These are phyloP conservation scores for Schrankia costaestrigalis DNA, from an alignment of 2,888 invertebrate species.

Conservation along the genomic window DNA sequence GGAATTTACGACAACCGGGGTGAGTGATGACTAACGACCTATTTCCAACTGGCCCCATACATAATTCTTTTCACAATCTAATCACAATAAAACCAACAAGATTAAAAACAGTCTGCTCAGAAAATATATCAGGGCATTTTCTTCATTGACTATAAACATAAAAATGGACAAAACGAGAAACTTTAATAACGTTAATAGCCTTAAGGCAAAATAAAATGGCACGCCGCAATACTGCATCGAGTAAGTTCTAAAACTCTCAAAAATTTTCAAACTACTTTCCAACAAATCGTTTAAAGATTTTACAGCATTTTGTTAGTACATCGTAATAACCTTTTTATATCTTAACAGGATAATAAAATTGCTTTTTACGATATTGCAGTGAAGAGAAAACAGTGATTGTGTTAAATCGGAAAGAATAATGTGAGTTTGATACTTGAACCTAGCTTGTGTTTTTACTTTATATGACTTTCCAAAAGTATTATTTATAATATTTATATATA, in stretches of 20 bases:
- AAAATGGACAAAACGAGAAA: background rate
- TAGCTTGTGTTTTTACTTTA: background rate
- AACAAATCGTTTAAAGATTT: slow-evolving; percentile 21
- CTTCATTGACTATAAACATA: background rate
- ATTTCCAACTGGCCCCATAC: background rate
- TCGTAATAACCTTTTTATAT: slow-evolving; percentile 27
- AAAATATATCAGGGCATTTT: background rate
- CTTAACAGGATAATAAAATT: slow-evolving; percentile 24
- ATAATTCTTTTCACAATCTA: slow-evolving; percentile 1
- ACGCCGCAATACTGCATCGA: too few relatives aligned
- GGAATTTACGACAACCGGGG: background rate
- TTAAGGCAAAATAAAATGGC: too few relatives aligned
- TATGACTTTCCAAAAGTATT: background rate
- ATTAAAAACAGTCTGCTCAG: background rate
- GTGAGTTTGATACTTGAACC: background rate
- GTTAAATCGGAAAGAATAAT: too few relatives aligned
- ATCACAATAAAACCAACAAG: slow-evolving; percentile 1
- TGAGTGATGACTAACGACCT: slow-evolving; percentile 1
- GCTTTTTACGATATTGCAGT: slow-evolving; percentile 28
- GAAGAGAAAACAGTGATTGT: slow-evolving; percentile 14
- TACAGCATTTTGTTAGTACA: slow-evolving; percentile 19
- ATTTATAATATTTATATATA: too few relatives aligned
- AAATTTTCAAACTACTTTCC: too few relatives aligned
- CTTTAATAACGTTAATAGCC: too few relatives aligned
- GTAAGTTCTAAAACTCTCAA: too few relatives aligned